A percentile compares a stretch with the other conserved stretches of the same genome.
These are phyloP conservation scores for Allacma fusca DNA, from an alignment of 2,888 invertebrate species.

Conservation along the genomic window DNA sequence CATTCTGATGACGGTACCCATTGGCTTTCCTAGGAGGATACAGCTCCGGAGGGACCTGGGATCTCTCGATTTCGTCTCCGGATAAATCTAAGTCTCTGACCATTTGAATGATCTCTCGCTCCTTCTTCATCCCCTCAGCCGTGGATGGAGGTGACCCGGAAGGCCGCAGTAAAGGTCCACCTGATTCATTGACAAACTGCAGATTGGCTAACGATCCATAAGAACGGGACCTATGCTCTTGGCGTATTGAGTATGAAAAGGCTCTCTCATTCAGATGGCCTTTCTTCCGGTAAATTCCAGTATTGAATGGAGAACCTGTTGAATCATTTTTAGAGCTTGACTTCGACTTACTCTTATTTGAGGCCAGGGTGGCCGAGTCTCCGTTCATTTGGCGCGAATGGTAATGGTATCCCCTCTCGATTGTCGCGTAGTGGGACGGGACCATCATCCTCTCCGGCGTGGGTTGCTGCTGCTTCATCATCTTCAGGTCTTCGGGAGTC, in stretches of 20 bases:
- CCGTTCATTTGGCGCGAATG: slow-evolving; percentile 55
- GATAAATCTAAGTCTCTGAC: slow-evolving; percentile 87
- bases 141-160: slow-evolving; percentile 58
- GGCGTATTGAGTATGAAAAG: slow-evolving; percentile 91
- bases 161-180: slow-evolving; percentile 55
- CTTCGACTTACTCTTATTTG: slow-evolving; percentile 60
- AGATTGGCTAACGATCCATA: slow-evolving; percentile 91
- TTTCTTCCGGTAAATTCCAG: slow-evolving; percentile 88
- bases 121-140: slow-evolving; percentile 81
- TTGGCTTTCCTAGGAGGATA: slow-evolving; percentile 50
- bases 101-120: slow-evolving; percentile 90
- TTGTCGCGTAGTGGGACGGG: slow-evolving; percentile 61
- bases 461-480: slow-evolving; percentile 63
- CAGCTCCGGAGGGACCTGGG: slow-evolving; percentile 59
- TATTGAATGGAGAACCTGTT: slow-evolving; percentile 72
- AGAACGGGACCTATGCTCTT: slow-evolving; percentile 90
- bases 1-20: slow-evolving; percentile 52
- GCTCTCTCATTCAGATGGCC: slow-evolving; percentile 92
- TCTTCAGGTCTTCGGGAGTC: slow-evolving; percentile 61
- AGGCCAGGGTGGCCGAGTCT: slow-evolving; percentile 59
- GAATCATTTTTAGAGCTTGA: slow-evolving; percentile 56
- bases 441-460: slow-evolving; percentile 17
- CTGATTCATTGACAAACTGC: slow-evolving; percentile 74
- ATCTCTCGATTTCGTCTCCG: slow-evolving; percentile 76
- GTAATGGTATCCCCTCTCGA: slow-evolving; percentile 61